Evolutionary conservation across 2,113 vertebrate species (phyloP).

Genomic region (Anas platyrhynchos): DNA sequence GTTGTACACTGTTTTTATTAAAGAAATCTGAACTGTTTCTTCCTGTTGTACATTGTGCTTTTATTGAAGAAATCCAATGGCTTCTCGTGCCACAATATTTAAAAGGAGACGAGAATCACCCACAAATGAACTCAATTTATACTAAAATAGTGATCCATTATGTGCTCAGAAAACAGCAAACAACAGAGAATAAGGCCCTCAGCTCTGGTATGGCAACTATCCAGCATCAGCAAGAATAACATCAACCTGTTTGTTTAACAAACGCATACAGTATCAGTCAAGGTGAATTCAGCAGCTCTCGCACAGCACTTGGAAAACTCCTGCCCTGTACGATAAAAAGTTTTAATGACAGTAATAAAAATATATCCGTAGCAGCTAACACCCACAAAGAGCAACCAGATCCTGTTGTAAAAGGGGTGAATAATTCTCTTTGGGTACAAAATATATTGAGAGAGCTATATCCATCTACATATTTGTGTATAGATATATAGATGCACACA

Average conservation of each 20-base stretch:
- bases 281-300: background rate
- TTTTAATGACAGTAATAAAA: background rate
- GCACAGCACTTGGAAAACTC: background rate
- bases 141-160: background rate
- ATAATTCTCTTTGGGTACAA: background rate
- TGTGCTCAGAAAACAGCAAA: background rate
- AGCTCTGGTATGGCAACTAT: background rate
- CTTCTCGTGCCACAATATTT: background rate
- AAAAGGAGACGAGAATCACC: background rate
- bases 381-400: background rate
- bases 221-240: background rate
- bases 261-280: background rate
- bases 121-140: background rate
- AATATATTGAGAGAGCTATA: background rate
- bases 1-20: background rate
- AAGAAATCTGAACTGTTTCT: background rate
- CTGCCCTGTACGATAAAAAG: background rate
- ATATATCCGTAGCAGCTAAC: background rate
- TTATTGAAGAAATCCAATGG: background rate
- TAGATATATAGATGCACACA: background rate
- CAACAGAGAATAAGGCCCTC: background rate
- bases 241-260: background rate
- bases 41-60: background rate
- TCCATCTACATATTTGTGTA: background rate
- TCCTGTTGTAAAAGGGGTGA: background rate